phyloP scores from a whole-genome alignment of 2,888 invertebrate genomes.

The Helobdella robusta region DNA sequence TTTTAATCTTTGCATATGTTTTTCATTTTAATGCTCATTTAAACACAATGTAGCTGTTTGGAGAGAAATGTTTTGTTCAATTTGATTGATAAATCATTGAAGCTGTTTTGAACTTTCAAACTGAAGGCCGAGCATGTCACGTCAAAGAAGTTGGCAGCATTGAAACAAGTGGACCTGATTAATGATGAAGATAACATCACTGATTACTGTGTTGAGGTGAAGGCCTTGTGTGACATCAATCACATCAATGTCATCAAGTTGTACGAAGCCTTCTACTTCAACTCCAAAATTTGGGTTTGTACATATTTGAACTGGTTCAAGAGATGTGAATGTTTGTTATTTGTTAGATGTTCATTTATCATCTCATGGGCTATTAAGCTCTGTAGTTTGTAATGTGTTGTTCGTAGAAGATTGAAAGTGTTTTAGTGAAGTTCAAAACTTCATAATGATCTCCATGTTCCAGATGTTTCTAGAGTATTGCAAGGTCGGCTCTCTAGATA shows the following conservation, averaged over 20 bases:
- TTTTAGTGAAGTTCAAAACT: too few species aligned
- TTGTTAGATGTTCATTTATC: not conserved
- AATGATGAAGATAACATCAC: conserved; percentile 25
- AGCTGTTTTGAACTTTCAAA: not conserved
- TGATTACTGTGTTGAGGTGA: conserved; percentile 22
- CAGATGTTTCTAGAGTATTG: conserved; percentile 23
- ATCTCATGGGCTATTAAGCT: too few species aligned
- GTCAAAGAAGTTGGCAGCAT: conserved; percentile 13
- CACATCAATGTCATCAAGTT: conserved; percentile 20
- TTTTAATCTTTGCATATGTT: not conserved
- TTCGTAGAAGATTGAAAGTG: too few species aligned
- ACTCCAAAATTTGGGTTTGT: conserved; percentile 27
- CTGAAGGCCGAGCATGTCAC: not conserved
- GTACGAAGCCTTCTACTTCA: conserved; percentile 24
- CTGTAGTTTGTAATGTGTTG: too few species aligned
- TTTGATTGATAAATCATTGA: not conserved
- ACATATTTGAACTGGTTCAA: not conserved
- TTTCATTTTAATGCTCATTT: not conserved
- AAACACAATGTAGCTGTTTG: too few species aligned
- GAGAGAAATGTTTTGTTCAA: not conserved
- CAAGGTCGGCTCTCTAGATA: conserved; percentile 16
- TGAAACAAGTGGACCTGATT: conserved; percentile 12
- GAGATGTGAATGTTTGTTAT: not conserved
- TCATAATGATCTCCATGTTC: not conserved
- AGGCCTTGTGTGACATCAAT: conserved; percentile 4